Evolutionary conservation across 2,113 vertebrate genomes (phyloP).

Genomic region (Ginglymostoma cirratum): DNA sequence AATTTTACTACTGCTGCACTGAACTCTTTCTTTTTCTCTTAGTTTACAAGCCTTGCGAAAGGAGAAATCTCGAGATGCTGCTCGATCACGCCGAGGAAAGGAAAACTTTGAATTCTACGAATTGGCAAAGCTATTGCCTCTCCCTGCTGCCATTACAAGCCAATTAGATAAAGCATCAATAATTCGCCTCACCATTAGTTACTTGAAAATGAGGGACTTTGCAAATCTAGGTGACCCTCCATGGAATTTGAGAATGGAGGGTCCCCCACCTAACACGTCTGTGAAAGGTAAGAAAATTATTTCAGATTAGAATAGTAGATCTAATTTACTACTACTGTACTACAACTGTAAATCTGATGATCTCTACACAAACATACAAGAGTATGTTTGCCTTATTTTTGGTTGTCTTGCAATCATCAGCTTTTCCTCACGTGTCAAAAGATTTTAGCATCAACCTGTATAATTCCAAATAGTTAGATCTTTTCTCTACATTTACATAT

Average conservation of each 20-base stretch:
- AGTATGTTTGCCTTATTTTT: not conserved
- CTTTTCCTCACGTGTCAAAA: not conserved
- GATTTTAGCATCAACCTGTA: not conserved
- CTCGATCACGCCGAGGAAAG: slow-evolving; percentile 90
- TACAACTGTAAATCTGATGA: not conserved
- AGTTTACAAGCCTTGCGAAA: slow-evolving; percentile 99
- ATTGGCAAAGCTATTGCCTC: slow-evolving; percentile 93
- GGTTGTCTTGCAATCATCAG: not conserved
- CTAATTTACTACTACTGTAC: not conserved
- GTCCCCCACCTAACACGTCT: slow-evolving; percentile 95
- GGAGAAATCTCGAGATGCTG: slow-evolving; percentile 95
- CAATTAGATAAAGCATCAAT: slow-evolving; percentile 98
- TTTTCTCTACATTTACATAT: not conserved
- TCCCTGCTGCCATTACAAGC: slow-evolving; percentile 96
- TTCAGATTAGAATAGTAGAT: not conserved
- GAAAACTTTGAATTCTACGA: slow-evolving; percentile 99
- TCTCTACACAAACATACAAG: not conserved
- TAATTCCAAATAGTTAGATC: not conserved
- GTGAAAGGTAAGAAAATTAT: slow-evolving; percentile 79
- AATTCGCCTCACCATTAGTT: slow-evolving; percentile 97
- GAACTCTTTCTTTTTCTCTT: slow-evolving; percentile 44
- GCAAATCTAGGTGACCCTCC: slow-evolving; percentile 96
- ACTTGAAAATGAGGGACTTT: slow-evolving; percentile 99
- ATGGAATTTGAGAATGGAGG: slow-evolving; percentile 93
- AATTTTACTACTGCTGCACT: not conserved